Evolutionary conservation across 2,113 vertebrate genomes (phyloP).

Genomic region (Acrocephalus arundinaceus): DNA sequence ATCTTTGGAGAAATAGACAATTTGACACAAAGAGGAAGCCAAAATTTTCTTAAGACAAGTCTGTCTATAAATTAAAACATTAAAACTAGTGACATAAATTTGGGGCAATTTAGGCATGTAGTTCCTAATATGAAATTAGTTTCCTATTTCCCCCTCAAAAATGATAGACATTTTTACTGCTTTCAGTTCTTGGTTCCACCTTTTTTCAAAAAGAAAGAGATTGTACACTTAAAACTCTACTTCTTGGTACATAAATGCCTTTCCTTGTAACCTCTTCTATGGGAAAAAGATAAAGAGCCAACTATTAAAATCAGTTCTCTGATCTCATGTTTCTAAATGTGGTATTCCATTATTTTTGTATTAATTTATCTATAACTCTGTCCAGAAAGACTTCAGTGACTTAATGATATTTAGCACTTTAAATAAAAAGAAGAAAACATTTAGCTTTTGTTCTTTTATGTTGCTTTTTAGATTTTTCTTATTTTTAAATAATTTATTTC

Average conservation of each 20-base stretch:
- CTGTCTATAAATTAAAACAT: background rate
- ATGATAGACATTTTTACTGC: background rate
- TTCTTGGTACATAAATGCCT: background rate
- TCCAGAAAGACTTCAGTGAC: background rate
- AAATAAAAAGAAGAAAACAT: background rate
- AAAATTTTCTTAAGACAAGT: background rate
- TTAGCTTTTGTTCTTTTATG: background rate
- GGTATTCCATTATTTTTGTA: background rate
- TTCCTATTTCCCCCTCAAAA: background rate
- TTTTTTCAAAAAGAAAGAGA: background rate
- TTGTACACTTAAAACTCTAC: background rate
- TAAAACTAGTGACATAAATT: background rate
- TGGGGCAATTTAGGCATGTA: background rate
- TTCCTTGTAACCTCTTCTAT: background rate
- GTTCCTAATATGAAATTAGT: background rate
- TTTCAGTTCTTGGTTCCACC: background rate
- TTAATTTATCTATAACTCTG: background rate
- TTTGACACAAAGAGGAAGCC: background rate
- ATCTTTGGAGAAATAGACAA: background rate
- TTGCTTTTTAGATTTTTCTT: background rate
- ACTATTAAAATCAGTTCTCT: background rate
- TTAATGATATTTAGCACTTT: background rate
- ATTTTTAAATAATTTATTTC: background rate
- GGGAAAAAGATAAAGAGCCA: background rate
- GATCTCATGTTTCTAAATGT: background rate